phyloP scores from a whole-genome alignment of 2,888 invertebrate genomes.

The Sphaerophoria rueppellii region DNA sequence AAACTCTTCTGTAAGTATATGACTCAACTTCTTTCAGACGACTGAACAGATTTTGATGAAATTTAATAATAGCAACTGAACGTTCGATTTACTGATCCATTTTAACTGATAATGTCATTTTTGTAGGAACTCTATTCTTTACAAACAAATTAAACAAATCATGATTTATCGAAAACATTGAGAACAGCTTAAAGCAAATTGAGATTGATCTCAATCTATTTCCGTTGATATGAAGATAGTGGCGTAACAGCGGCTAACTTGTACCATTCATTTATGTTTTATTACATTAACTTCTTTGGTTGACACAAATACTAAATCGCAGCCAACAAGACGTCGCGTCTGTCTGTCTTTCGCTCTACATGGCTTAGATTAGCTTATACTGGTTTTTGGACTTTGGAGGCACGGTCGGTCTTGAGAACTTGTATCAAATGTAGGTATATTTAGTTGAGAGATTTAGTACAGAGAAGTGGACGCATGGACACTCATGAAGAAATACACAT shows the following conservation, averaged over 20 bases:
- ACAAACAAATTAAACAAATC: background rate
- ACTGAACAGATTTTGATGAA: too few species aligned
- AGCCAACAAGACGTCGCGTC: slow-evolving; percentile 28
- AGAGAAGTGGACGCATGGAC: slow-evolving; percentile 34
- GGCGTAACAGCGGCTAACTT: slow-evolving; percentile 43
- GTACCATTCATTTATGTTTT: slow-evolving; percentile 29
- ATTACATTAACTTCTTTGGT: slow-evolving; percentile 42
- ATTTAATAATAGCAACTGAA: too few species aligned
- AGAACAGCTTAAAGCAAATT: slow-evolving; percentile 69
- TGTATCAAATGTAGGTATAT: background rate
- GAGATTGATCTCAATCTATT: slow-evolving; percentile 50
- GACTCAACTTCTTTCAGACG: too few species aligned
- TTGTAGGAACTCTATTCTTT: too few species aligned
- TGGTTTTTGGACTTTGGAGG: slow-evolving; percentile 8
- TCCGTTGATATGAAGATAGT: slow-evolving; percentile 17
- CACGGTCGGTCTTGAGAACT: slow-evolving; percentile 27
- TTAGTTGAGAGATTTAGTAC: background rate
- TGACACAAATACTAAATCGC: slow-evolving; percentile 43
- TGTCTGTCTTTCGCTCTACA: background rate
- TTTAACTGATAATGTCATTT: too few species aligned
- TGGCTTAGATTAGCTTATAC: slow-evolving; percentile 9
- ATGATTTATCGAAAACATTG: slow-evolving; percentile 52
- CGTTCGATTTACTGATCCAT: too few species aligned
- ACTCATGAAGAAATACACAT: slow-evolving; percentile 18
- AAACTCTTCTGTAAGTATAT: too few species aligned